These are phyloP conservation scores for Seira sanloemensis DNA, from an alignment of 2,888 invertebrate genomes.

Conservation along the genomic window DNA sequence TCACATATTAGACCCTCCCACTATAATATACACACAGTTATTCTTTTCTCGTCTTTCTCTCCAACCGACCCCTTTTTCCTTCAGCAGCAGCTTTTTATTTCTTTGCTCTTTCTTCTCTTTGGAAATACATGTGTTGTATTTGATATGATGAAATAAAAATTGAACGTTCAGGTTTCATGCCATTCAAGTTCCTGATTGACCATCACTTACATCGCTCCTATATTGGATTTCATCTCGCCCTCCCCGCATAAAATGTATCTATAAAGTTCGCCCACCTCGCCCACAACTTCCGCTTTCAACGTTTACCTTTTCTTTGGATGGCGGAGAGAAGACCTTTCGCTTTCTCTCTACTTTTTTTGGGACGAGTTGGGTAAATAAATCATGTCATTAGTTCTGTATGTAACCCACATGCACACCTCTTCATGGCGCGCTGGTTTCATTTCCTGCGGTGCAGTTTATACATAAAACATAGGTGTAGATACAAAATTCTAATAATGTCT, in stretches of 20 bases:
- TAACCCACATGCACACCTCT: slow-evolving; percentile 15
- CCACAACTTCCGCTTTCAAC: slow-evolving; percentile 37
- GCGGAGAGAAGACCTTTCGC: not conserved
- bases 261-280: slow-evolving; percentile 2
- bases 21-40: not conserved
- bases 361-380: slow-evolving; percentile 55
- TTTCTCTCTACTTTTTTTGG: not conserved
- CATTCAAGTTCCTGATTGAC: slow-evolving; percentile 38
- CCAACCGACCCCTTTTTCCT: not conserved
- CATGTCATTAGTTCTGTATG: slow-evolving; percentile 41
- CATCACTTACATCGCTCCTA: slow-evolving; percentile 23
- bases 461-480: slow-evolving; percentile 8
- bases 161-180: slow-evolving; percentile 23
- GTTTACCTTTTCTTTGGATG: slow-evolving; percentile 30
- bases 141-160: slow-evolving; percentile 14
- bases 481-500: not conserved
- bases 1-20: not conserved
- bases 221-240: slow-evolving; percentile 42
- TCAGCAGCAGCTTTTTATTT: not conserved
- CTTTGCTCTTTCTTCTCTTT: not conserved
- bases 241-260: not conserved
- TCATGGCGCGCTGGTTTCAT: not conserved
- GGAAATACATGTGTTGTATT: not conserved
- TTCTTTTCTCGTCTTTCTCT: not conserved
- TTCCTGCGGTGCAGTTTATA: slow-evolving; percentile 16